Base-by-base conservation (phyloP, 2,797 vertebrate species). In the Gila robusta region DNA sequence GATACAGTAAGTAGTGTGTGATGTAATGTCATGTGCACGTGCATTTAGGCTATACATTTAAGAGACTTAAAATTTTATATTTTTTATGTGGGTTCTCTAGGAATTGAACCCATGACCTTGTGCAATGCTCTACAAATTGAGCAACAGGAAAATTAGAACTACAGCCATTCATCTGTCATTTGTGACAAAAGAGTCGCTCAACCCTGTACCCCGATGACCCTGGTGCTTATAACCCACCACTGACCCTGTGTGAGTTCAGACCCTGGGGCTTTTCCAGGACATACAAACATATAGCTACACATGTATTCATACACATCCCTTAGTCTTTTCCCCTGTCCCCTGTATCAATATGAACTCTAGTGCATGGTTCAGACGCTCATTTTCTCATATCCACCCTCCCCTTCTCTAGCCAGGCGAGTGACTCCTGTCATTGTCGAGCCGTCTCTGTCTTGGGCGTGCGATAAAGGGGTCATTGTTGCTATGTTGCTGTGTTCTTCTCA, bases 381-480 rank as follows among this genome's bases (percentile, higher is more conserved):
- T 86, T 86, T 82, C 82, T 87, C 59, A 28, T 39, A 44, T 73
- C 78, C 89, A 90, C 91, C 84, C 70, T 70, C 86, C 87, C 89
- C 87, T 76, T 9, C 84, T 83, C 72, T 82, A 35, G 59, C 89
- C 74, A 73, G 82, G 86, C 81, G 90, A 91, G 91, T 93, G 91
- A 93, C 93, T 95, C 91, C 91, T 93, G 93, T 92, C 92, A 93
- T 94, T 94, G 94, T 94, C 88, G 90, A 90, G 81, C 85, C 83
- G 74, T 89, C 92, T 92, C 92, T 91, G 92, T 95, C 94, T 94
- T 92, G 86, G 89, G 91, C 91, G 89, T 93, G 92, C 90, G 89
- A 95, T 94, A 95, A 96, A 95, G 93, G 92, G 93, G 92, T 93
- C 94, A 95, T 96, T 96, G 95, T 95, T 94, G 93, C 88, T 85